Conservation (phyloP, 2,888 invertebrate species). For the Drosophila neonasuta region DNA sequence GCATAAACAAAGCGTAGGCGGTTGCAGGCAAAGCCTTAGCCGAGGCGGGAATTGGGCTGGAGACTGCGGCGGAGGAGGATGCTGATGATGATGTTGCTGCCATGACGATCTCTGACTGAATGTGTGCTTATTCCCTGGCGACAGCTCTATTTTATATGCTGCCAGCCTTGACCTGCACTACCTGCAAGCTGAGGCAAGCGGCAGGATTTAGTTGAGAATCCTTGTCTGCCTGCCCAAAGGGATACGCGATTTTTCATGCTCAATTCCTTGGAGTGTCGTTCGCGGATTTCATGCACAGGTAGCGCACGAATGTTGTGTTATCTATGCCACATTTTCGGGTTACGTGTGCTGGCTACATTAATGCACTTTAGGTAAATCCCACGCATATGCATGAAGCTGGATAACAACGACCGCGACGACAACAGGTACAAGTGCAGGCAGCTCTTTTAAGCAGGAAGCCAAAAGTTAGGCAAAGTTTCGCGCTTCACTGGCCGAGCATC, state of each 20-base stretch:
- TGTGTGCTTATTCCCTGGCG: constrained; percentile 40
- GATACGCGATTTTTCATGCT: constrained; percentile 49
- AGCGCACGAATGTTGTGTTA: constrained; percentile 14
- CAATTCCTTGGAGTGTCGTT: constrained; percentile 50
- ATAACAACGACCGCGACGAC: background rate
- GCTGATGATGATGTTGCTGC: constrained; percentile 37
- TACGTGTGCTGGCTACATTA: constrained; percentile 36
- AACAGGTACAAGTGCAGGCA: constrained; percentile 8
- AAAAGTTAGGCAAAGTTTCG: constrained; percentile 61
- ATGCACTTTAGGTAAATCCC: constrained; percentile 57
- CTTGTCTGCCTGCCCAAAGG: constrained; percentile 11
- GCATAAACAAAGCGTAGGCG: constrained; percentile 65
- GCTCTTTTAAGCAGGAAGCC: constrained; percentile 11
- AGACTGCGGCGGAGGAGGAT: background rate
- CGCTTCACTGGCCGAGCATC: constrained; percentile 31
- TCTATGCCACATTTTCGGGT: constrained; percentile 31
- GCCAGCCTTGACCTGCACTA: constrained; percentile 19
- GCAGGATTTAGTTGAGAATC: constrained; percentile 12
- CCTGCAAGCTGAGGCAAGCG: background rate
- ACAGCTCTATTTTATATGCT: constrained; percentile 42
- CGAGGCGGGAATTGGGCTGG: too few species aligned
- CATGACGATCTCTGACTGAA: constrained; percentile 52
- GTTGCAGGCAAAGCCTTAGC: constrained; percentile 5
- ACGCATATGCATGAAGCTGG: constrained; percentile 37
- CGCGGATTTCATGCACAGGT: constrained; percentile 41